A percentile compares a stretch with the other conserved stretches of the same genome.
phyloP scores from a whole-genome alignment of 2,113 vertebrate genomes.

The Vulpes lagopus region DNA sequence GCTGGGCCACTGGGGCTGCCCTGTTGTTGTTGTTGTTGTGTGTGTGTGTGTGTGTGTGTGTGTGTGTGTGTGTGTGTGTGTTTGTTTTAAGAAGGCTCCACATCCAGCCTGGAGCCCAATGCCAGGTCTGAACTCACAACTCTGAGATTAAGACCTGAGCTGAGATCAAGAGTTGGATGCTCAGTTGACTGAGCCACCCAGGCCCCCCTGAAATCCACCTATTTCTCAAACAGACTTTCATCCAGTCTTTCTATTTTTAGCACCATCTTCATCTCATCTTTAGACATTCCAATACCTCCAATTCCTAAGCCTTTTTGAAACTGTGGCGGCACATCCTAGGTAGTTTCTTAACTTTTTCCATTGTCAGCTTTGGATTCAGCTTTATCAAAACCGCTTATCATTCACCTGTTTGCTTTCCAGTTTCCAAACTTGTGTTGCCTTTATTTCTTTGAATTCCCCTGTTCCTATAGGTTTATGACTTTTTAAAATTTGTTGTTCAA shows the following conservation, averaged over 20 bases:
- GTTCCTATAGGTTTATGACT: slow-evolving; percentile 18
- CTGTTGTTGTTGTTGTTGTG: too few species aligned
- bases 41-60: too few species aligned
- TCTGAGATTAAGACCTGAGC: background rate
- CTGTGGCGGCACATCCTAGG: background rate
- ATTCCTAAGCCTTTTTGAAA: background rate
- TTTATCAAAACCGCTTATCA: slow-evolving; percentile 5
- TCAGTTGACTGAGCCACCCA: background rate
- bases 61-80: too few species aligned
- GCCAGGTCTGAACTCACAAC: background rate
- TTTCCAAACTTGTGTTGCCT: slow-evolving; percentile 5
- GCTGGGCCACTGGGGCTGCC: too few species aligned
- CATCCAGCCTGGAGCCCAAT: background rate
- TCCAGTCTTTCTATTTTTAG: background rate
- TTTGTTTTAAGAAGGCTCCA: background rate
- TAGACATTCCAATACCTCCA: background rate
- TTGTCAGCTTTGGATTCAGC: background rate
- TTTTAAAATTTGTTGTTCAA: slow-evolving; percentile 18
- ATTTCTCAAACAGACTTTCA: slow-evolving; percentile 6
- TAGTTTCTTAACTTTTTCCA: slow-evolving; percentile 4
- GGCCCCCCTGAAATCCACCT: background rate
- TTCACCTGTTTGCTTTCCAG: background rate
- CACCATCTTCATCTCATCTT: background rate
- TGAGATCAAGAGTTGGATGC: background rate
- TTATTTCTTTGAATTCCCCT: slow-evolving; percentile 44